Evolutionary conservation across 2,888 invertebrate species (phyloP), one percentile per base, ranked within the genome.

Genomic region (Epirrhoe tristata): DNA sequence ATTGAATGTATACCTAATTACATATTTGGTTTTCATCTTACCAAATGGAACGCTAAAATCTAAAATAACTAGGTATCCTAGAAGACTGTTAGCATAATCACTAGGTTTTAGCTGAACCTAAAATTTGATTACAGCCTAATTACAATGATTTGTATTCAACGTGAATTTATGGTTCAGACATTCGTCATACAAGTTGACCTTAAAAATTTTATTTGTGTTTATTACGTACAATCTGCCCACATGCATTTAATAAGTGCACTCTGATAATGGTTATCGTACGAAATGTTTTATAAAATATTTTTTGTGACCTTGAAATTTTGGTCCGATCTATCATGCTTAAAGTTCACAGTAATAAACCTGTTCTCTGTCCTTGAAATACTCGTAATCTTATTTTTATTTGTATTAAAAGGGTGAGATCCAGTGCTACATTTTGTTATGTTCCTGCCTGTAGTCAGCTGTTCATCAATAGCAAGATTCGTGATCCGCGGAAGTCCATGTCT

Each of bases 71-170:
- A 63, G 56, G 48, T 63, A 63, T 34, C 50, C n/a, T 16, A 48
- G 46, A 34, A 55, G 43, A 50, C 55, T 67, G 64, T 62, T 66
- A 64, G 55, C 34, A 59, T 63, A 67, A 62, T 67, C 31, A 64
- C 54, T 62, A 64, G 65, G 56, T 67, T 63, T 58, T 31, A 64
- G 39, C 43, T 36, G 14, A 53, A 63, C 58, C 62, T 58, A 51
- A 66, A 57, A 58, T 58, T 62, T 58, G 58, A 51, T 58, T 62
- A 43, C 50, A 34, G 51, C 6, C 14, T 14, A 58, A 66, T 61
- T 66, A 56, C 61, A 56, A 53, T 56, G 12, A 53, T 58, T 65
- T 50, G 50, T 32, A 48, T 50, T n/a, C 54, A 54, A 58, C 58
- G 48, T 16, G 7, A 63, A 48, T 36, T 58, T 39, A 55, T 51